Evolutionary conservation across 2,113 vertebrate genomes (phyloP), one percentile per base, ranked within the genome.

Genomic region (Zingel zingel): DNA sequence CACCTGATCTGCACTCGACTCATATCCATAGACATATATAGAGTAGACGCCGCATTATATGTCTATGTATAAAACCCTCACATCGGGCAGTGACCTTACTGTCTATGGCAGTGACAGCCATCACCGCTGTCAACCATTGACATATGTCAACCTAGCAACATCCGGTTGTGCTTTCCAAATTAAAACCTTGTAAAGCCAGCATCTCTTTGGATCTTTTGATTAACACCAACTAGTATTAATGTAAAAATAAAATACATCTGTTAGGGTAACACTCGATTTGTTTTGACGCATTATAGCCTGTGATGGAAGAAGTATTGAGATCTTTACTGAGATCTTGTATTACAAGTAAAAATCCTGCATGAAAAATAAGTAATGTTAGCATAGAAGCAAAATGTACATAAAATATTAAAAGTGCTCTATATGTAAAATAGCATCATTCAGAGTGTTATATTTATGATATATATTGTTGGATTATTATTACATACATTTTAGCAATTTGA

Each of bases 81-180:
- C 30, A 33, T 33, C 5, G 5, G 30, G 30, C 5, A 27, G 27
- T 27, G 27, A 27, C 27, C 27, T 27, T 27, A 27, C 27, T 27
- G 27, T 27, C 27, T 2, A 27, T 27, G 30, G 5, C 30, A 33
- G 30, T 33, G 30, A 33, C 30, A 33, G 30, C 30, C 30, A 33
- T 33, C 6, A 48, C 13, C 1, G 3, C 0, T 21, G 11, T 25
- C 50, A 69, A 36, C 18, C 4, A n/a, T n/a, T n/a, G n/a, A n/a
- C n/a, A n/a, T n/a, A n/a, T 21, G 11, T 25, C 50, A 69, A 36
- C 18, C 4, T 9, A 1, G 0, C 1, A 21, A 19, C 36, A 56
- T 87, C 90, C 48, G 77, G 57, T 39, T 15, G 1, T 1, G 0
- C 8, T 61, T 80, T 86, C 2, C 81, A 83, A 80, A 83, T 75